phyloP scores from a whole-genome alignment of 2,888 invertebrate species.

The Deilephila porcellus region DNA sequence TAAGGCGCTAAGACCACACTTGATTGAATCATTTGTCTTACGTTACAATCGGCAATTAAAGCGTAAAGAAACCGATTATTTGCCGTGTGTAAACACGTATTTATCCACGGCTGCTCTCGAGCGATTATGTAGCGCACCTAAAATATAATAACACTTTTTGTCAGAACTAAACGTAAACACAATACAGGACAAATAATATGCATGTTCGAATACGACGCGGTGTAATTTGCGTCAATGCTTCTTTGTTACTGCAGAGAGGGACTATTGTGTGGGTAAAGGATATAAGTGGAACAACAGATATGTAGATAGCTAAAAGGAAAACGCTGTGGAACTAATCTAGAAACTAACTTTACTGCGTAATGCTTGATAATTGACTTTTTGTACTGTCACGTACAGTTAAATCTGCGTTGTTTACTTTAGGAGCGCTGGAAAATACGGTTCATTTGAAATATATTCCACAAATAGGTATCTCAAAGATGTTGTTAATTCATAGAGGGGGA shows the following conservation, averaged over 20 bases:
- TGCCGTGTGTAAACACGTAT: conserved; percentile 1
- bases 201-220: conserved; percentile 31
- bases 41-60: conserved; percentile 3
- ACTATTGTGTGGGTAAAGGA: conserved; percentile 37
- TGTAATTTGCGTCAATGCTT: conserved; percentile 45
- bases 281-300: conserved; percentile 22
- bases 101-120: conserved; percentile 1
- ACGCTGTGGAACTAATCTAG: conserved; percentile 22
- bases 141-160: conserved; percentile 8
- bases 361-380: conserved; percentile 16
- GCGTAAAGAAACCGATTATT: conserved; percentile 1
- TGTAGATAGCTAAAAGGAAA: conserved; percentile 24
- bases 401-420: background rate
- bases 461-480: no score
- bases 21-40: conserved; percentile 4
- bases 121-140: background rate
- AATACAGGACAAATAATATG: conserved; percentile 21
- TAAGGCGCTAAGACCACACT: conserved; percentile 5
- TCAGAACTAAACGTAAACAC: background rate
- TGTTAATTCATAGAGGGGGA: no score
- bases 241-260: conserved; percentile 43
- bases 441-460: no score
- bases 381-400: background rate
- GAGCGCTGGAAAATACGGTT: background rate
- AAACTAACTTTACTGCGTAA: conserved; percentile 22